Evolutionary conservation across 2,797 vertebrate genomes (phyloP), one percentile per base, ranked within the genome.

Genomic region (Oophaga sylvatica): DNA sequence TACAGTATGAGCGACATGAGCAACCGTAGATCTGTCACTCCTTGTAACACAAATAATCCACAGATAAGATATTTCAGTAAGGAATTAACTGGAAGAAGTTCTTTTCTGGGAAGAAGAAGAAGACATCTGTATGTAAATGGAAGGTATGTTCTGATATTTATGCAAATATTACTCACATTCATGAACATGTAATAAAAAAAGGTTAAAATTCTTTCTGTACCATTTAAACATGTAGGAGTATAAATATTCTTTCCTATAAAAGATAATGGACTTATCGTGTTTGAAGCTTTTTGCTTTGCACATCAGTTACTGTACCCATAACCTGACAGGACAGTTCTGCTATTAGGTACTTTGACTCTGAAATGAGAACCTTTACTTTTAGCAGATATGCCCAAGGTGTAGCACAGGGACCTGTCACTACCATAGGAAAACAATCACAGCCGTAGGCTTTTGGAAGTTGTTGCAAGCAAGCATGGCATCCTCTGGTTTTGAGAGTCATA

Each of bases 231-330:
- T 9, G 15, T 68, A 19, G 16, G 20, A 41, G 31, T 20, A 73
- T 11, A 73, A 45, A 8, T 41, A 41, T 45, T 45, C 35, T 73
- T 41, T 73, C 35, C 35, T 73, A 45, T 73, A 41, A 45, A 73
- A 73, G 31, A 73, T 73, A 73, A 73, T 73, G 70, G 31, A 41
- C 41, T 73, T 73, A 73, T 41, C 31, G 17, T 45, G 70, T 41
- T 73, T n/a, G 26, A 67, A 26, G 65, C 3, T 5, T 67, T 67
- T 67, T 73, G 31, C 35, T 73, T 73, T 19, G 70, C 31, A 45
- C 17, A 22, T 73, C 6, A 45, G 11, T 41, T 41, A 45, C 20
- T 73, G 20, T 41, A 20, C 35, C 8, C 8, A 45, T 73, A 20
- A 41, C 45, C 35, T 11, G 17, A 73, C 35, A 41, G 17, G 70